Evolutionary conservation across 2,888 invertebrate species (phyloP).

Genomic region (Creontiades dilutus): DNA sequence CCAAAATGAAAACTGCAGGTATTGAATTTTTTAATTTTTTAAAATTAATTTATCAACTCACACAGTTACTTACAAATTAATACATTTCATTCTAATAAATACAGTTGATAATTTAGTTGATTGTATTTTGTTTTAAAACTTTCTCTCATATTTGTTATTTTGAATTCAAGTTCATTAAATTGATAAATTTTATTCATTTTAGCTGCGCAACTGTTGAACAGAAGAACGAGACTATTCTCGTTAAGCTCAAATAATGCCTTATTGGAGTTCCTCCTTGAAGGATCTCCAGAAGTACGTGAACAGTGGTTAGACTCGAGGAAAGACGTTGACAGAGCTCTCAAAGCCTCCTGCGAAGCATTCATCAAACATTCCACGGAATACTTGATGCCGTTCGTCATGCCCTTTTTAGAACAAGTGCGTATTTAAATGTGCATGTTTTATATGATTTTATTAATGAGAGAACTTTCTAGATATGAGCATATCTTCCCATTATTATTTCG

Average conservation of each 20-base stretch:
- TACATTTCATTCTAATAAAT: too few species aligned
- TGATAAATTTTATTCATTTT: slow-evolving; percentile 64
- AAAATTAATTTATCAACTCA: too few species aligned
- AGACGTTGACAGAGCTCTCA: slow-evolving; percentile 95
- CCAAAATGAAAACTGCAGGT: slow-evolving; percentile 93
- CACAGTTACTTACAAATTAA: too few species aligned
- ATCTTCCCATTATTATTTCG: too few species aligned
- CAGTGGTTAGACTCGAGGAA: slow-evolving; percentile 95
- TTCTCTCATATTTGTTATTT: background rate
- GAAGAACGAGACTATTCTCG: slow-evolving; percentile 91
- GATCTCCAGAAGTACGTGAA: slow-evolving; percentile 90
- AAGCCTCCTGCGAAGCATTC: slow-evolving; percentile 92
- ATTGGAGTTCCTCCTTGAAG: slow-evolving; percentile 93
- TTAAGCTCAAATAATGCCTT: slow-evolving; percentile 93
- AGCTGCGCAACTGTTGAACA: slow-evolving; percentile 81
- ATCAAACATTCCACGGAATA: slow-evolving; percentile 89
- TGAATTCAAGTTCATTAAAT: background rate
- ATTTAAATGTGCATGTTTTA: background rate
- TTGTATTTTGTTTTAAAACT: background rate
- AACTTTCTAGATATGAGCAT: too few species aligned
- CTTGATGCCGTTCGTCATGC: slow-evolving; percentile 86
- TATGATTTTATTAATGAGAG: too few species aligned
- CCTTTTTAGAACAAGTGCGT: slow-evolving; percentile 86
- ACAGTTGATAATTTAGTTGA: too few species aligned
- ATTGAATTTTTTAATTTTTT: too few species aligned